These are phyloP conservation scores for Penelope pileata DNA, from an alignment of 2,113 vertebrate genomes.

Conservation along the genomic window DNA sequence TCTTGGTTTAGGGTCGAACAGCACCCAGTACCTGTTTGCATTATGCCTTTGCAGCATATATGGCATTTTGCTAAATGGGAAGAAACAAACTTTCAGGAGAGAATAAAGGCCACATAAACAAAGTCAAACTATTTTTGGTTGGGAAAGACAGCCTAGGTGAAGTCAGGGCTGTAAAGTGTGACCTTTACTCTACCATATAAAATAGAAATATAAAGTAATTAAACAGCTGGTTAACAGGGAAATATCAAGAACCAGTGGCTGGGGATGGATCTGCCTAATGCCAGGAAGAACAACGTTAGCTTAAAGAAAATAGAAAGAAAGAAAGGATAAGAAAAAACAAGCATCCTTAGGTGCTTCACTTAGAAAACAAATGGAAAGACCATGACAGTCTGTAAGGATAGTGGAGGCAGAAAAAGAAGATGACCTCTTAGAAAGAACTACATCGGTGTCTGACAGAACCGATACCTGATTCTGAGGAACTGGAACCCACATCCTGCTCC, in stretches of 20 bases:
- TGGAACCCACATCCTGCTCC: not conserved
- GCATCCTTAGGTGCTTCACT: not conserved
- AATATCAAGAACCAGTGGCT: not conserved
- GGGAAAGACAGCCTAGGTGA: no score
- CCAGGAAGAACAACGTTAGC: not conserved
- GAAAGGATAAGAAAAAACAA: no score
- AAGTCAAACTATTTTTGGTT: no score
- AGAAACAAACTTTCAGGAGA: no score
- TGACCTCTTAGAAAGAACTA: not conserved
- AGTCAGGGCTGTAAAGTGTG: no score
- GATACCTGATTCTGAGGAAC: not conserved
- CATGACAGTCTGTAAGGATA: not conserved
- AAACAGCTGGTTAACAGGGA: not conserved
- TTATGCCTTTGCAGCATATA: no score
- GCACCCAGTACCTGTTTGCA: no score
- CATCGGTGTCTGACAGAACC: not conserved
- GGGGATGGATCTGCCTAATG: not conserved
- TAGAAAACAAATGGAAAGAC: not conserved
- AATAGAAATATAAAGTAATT: not conserved
- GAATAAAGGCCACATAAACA: no score
- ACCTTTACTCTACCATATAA: no score
- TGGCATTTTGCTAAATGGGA: no score
- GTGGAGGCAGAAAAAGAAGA: not conserved
- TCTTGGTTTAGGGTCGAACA: no score
- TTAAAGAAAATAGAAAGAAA: not conserved